Conservation (phyloP, 2,888 invertebrate species). For the Trichacis sp. region DNA sequence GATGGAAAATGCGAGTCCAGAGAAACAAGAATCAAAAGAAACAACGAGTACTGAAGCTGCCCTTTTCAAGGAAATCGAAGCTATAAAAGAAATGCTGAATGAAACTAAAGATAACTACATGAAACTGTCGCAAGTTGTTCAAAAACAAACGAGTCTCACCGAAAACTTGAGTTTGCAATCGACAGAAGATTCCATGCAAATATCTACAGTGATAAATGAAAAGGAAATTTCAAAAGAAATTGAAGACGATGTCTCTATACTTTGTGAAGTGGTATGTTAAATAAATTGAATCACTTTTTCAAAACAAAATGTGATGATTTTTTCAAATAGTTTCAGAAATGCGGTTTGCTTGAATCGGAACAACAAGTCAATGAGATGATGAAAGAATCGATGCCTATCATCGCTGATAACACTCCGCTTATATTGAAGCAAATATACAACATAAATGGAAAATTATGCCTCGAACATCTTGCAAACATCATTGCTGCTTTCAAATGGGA, state of each 20-base stretch:
- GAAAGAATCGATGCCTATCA: neutral
- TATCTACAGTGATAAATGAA: neutral
- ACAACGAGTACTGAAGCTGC: neutral
- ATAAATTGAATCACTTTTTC: too few species aligned
- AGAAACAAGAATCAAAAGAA: neutral
- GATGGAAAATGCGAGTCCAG: neutral
- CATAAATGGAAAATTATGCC: neutral
- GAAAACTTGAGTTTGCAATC: slow-evolving; percentile 21
- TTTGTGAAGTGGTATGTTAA: neutral
- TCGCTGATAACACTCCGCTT: neutral
- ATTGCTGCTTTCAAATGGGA: neutral
- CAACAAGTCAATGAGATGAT: neutral
- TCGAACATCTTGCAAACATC: neutral
- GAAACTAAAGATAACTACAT: slow-evolving; percentile 11
- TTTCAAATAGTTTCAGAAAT: neutral
- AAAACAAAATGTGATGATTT: too few species aligned
- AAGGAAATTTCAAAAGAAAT: neutral
- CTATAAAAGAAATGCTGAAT: slow-evolving; percentile 27
- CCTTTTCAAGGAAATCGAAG: neutral
- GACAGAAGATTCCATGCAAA: slow-evolving; percentile 9
- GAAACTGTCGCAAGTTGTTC: slow-evolving; percentile 20
- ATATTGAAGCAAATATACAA: neutral
- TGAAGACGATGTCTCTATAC: neutral
- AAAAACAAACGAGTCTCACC: slow-evolving; percentile 23
- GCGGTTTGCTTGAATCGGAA: neutral